Percentiles rank a stretch among this genome's conserved stretches.
Conservation (phyloP, 2,113 vertebrate genomes). For the Myiozetetes cayanensis region DNA sequence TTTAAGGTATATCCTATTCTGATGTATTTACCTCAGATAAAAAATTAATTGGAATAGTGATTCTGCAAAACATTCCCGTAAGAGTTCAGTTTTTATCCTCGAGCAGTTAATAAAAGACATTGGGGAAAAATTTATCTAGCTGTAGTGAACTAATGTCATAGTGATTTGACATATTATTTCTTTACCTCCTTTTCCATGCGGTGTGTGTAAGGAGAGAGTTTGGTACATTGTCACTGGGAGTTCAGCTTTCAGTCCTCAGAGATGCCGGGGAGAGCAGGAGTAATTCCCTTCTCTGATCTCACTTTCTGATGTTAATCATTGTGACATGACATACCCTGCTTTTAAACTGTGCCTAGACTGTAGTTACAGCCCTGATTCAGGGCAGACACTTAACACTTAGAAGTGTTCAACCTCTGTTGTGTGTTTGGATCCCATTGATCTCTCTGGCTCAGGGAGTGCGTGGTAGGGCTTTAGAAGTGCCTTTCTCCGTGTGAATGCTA, state of each 20-base stretch:
- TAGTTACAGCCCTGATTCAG: background rate
- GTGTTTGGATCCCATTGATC: constrained; percentile 41
- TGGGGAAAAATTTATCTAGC: background rate
- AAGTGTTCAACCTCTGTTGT: constrained; percentile 10
- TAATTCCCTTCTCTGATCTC: constrained; percentile 43
- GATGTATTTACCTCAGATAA: background rate
- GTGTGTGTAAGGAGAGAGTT: background rate
- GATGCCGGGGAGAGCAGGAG: background rate
- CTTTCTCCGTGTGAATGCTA: background rate
- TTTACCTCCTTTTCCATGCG: background rate
- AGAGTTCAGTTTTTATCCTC: background rate
- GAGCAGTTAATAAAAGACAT: background rate
- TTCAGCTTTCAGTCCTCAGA: background rate
- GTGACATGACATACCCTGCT: background rate
- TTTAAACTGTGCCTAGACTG: background rate
- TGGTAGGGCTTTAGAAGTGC: constrained; percentile 9
- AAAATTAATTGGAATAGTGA: background rate
- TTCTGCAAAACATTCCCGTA: background rate
- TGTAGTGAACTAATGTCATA: background rate
- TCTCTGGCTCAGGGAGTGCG: background rate
- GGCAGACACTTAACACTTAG: background rate
- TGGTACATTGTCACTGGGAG: background rate
- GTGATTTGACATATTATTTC: background rate
- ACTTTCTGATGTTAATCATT: background rate
- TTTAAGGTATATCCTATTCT: background rate